Base-by-base conservation (phyloP, 2,888 invertebrate genomes). In the Chrysolina oricalcia region DNA sequence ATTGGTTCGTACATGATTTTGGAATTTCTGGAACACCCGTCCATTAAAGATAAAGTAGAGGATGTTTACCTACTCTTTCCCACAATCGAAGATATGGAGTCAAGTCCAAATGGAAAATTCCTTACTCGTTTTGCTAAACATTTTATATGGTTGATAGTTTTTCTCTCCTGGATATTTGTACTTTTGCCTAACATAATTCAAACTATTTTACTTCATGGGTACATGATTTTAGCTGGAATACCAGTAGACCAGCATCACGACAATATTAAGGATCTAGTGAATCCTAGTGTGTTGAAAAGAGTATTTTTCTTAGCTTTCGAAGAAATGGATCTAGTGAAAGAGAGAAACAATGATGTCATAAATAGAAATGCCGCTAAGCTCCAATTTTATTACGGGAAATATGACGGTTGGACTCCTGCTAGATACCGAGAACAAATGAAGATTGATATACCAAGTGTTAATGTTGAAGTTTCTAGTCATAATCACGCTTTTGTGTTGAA, bases 1-100 rank as follows among this genome's bases (percentile, higher is more conserved):
- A 96, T 98, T 84, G 98, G 98, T 4, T 92, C 94, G 70, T 96
- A 97, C 92, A 93, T 97, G 84, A 91, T 93, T 77, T 86, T 97
- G 73, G 93, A 97, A 85, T 86, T 96, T 66, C 85, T 96, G 40
- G 91, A 93, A 80, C 89, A 92, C 78, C 89, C 91, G 6, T 86
- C 89, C 41, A 88, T 95, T 83, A 87, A 90, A 82, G 83, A 89
- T 40, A 90, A 90, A 82, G 86, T 94, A 46, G 87, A 89, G n/a
- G 92, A 93, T 80, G 90, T 92, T 76, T 94, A 94, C 87, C 89
- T 97, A 78, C 88, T 98, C 2, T 97, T 97, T 88, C 98, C 98
- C 1, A 96, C 97, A 0, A 89, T 98, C 56, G 97, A 98, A 88
- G 90, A 92, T 81, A 95, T 98, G 94, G 93, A 93, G 4, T 90